A percentile compares a stretch with the other conserved stretches of the same genome.
These are phyloP conservation scores for Clarias gariepinus DNA, from an alignment of 2,113 vertebrate genomes.

Conservation along the genomic window DNA sequence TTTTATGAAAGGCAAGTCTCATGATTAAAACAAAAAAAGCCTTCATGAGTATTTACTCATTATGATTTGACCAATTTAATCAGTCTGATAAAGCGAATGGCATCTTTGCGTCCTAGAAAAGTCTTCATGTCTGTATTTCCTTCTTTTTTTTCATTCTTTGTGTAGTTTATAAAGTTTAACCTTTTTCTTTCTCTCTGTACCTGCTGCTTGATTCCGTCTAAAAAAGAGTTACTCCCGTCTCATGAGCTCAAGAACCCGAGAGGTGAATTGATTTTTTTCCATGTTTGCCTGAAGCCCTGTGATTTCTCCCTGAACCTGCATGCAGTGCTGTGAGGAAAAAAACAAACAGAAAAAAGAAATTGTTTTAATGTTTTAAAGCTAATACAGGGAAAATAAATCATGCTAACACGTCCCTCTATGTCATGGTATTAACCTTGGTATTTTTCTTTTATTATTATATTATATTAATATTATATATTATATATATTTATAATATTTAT, in stretches of 20 bases:
- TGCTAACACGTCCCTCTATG: not conserved
- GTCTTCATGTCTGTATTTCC: constrained; percentile 22
- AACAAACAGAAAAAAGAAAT: not conserved
- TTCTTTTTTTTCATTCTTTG: constrained; percentile 49
- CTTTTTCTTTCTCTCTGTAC: constrained; percentile 78
- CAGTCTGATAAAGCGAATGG: constrained; percentile 64
- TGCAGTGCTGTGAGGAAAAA: constrained; percentile 38
- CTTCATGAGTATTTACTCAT: not conserved
- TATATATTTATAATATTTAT: not conserved
- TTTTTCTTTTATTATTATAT: too few relatives aligned
- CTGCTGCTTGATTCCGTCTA: constrained; percentile 74
- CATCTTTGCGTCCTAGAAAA: constrained; percentile 51
- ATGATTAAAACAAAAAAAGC: not conserved
- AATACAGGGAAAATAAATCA: not conserved
- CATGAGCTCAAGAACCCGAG: constrained; percentile 98
- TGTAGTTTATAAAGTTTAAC: constrained; percentile 60
- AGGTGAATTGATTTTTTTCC: constrained; percentile 92
- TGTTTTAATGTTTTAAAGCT: not conserved
- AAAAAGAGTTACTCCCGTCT: constrained; percentile 96
- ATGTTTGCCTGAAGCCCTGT: constrained; percentile 66
- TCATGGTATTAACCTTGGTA: not conserved
- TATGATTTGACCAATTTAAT: not conserved
- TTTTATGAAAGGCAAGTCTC: not conserved
- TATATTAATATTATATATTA: too few relatives aligned
- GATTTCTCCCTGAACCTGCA: constrained; percentile 51